These are phyloP conservation scores for Lomographa bimaculata DNA, from an alignment of 2,888 invertebrate species.

Conservation along the genomic window DNA sequence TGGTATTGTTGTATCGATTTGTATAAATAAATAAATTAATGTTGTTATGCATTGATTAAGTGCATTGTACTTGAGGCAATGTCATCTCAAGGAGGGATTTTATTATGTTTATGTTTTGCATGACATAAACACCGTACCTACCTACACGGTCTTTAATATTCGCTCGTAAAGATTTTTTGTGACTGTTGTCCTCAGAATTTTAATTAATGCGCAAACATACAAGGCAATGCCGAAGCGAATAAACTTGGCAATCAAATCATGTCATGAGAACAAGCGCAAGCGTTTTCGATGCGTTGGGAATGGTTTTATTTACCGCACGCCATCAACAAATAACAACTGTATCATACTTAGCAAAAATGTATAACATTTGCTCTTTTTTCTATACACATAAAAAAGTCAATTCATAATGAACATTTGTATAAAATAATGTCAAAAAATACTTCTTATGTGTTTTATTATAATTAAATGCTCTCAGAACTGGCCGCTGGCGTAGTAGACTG, in stretches of 20 bases:
- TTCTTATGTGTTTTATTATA: no score
- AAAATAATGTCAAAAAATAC: no score
- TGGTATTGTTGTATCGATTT: constrained; percentile 6
- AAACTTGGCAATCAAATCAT: constrained; percentile 4
- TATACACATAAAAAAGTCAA: no score
- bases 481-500: no score
- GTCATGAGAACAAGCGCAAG: no score
- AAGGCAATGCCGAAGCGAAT: constrained; percentile 4
- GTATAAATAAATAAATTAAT: constrained; percentile 6
- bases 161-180: constrained; percentile 24
- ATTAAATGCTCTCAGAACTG: no score
- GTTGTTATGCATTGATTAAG: constrained; percentile 23
- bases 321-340: no score
- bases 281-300: no score
- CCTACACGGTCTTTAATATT: constrained; percentile 16
- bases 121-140: constrained; percentile 16
- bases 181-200: constrained; percentile 17
- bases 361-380: no score
- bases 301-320: no score
- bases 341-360: no score
- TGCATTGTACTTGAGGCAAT: constrained; percentile 30
- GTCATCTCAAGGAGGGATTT: constrained; percentile 30
- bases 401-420: no score
- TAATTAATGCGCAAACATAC: constrained; percentile 17
- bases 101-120: constrained; percentile 23